Evolutionary conservation across 1,140 invertebrate species (phyloP).

Genomic region (Megalonaias nervosa): DNA sequence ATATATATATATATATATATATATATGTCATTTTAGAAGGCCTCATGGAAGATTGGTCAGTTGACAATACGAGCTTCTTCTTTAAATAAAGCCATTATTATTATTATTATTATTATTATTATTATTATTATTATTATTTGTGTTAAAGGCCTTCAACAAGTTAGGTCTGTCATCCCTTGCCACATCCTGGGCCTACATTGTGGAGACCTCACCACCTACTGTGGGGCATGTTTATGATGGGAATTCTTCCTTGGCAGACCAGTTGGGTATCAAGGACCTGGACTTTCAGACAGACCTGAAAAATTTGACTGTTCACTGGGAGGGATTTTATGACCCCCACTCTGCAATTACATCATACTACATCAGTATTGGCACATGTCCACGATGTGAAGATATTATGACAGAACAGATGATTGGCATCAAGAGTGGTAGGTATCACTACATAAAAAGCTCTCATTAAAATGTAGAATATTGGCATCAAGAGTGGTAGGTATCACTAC

Average conservation of each 20-base stretch:
- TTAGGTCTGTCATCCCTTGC: neutral
- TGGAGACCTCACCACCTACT: constrained; percentile 5
- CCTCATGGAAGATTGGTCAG: too few relatives aligned
- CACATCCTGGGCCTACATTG: constrained; percentile 6
- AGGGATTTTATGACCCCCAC: constrained; percentile 13
- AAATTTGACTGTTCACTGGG: constrained; percentile 4
- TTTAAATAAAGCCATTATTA: too few relatives aligned
- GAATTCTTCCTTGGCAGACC: neutral
- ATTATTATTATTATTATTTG: too few relatives aligned
- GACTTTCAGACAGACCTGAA: constrained; percentile 1
- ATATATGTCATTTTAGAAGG: too few relatives aligned
- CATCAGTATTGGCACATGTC: constrained; percentile 3
- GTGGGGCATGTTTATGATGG: constrained; percentile 7
- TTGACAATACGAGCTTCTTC: too few relatives aligned
- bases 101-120: too few relatives aligned
- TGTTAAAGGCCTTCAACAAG: constrained; percentile 15
- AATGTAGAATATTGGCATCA: too few relatives aligned
- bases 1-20: too few relatives aligned
- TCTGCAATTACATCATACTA: neutral
- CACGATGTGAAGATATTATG: constrained; percentile 3
- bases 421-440: too few relatives aligned
- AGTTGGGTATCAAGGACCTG: neutral
- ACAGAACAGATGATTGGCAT: neutral
- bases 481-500: neutral
- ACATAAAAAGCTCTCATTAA: too few relatives aligned